Evolutionary conservation across 2,888 invertebrate genomes (phyloP), one percentile per base, ranked within the genome.

Genomic region (Polydrusus tereticollis): DNA sequence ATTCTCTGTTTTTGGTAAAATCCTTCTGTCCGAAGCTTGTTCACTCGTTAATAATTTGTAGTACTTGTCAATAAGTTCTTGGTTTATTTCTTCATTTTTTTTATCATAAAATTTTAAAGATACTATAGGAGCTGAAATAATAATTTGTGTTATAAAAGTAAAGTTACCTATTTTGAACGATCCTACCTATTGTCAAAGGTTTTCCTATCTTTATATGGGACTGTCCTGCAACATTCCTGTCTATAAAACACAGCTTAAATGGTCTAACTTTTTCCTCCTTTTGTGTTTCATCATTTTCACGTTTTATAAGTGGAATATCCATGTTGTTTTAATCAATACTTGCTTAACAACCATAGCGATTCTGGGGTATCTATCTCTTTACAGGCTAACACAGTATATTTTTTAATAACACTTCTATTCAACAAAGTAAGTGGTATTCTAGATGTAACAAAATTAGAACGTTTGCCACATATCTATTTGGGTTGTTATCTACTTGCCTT

Each of bases 1-100:
- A 74, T 85, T 86, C 82, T 86, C 86, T 26, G 86, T 85, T 21
- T 79, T 75, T 4, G 84, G 83, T 26, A 77, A 67, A 12, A 64
- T 43, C 69, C 81, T 82, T 77, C 82, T 84, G 73, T 85, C 82
- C 38, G 78, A 74, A 0, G 84, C 84, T 6, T 80, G 80, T 29
- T 76, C 65, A 10, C 78, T 77, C 72, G 79, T 79, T 57, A 86
- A 78, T 65, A 80, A 79, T 16, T 82, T 67, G 2, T 83, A 76
- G 66, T 82, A 80, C 72, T 80, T 77, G 33, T 82, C 75, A 0
- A 83, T 76, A 33, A 80, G 68, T 47, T 80, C 74, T 41, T 77
- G 64, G 23, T 77, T 63, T 14, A 77, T 62, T 10, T 77, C 70
- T 29, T 78, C 74, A 47, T 78, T 57, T 55, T 76, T 71, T 36